Percentiles rank a stretch among this genome's conserved stretches.
Conservation (phyloP, 2,797 vertebrate species). For the Pipistrellus pipistrellus region DNA sequence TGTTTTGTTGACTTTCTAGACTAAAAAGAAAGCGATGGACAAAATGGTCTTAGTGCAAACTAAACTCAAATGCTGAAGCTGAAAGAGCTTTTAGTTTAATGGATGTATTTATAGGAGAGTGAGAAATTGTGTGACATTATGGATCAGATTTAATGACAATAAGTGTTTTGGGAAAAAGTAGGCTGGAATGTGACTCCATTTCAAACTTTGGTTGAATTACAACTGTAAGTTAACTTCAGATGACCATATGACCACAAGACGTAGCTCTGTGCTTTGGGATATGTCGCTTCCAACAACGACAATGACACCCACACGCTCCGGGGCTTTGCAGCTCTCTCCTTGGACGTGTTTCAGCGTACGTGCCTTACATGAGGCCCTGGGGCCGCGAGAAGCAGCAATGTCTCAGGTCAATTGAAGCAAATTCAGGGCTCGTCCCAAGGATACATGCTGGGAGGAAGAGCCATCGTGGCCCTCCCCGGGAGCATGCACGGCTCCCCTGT, state of each 20-base stretch:
- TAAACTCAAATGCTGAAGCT: neutral
- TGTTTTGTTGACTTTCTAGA: neutral
- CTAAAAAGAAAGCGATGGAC: neutral
- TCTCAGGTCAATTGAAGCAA: neutral
- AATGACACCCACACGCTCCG: neutral
- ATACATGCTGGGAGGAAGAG: neutral
- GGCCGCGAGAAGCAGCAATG: neutral
- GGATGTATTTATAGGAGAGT: neutral
- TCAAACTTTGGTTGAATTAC: neutral
- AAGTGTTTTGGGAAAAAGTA: neutral
- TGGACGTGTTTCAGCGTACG: neutral
- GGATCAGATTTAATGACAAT: neutral
- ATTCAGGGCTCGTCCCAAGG: neutral
- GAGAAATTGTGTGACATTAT: neutral
- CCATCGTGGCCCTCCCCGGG: neutral
- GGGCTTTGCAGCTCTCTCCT: neutral
- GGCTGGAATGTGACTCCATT: neutral
- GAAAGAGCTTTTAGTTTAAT: neutral
- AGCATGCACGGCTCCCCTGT: neutral
- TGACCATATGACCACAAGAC: neutral
- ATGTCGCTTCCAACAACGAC: neutral
- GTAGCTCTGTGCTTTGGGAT: neutral
- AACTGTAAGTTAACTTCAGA: neutral
- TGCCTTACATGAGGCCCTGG: neutral
- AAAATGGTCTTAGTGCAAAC: neutral